Percentiles rank a stretch among this genome's conserved stretches.
Evolutionary conservation across 2,113 vertebrate genomes (phyloP).

Genomic region (Salvelinus sp.): DNA sequence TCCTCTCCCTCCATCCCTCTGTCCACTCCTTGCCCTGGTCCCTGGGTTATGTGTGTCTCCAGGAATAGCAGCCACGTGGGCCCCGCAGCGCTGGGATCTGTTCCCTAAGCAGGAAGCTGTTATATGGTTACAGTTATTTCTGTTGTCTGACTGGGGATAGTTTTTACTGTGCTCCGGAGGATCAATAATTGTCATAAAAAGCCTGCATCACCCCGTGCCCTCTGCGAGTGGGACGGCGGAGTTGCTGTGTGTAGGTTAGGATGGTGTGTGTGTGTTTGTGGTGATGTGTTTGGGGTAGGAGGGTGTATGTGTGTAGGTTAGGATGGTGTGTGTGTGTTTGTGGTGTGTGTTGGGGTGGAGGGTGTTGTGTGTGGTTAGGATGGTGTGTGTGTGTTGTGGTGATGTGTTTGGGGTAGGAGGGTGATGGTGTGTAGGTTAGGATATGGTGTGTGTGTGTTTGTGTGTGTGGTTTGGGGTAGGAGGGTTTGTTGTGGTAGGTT

Average conservation of each 20-base stretch:
- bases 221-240: conserved; percentile 64
- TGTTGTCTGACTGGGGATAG: conserved; percentile 79
- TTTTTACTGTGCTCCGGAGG: conserved; percentile 74
- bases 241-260: conserved; percentile 47
- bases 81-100: conserved; percentile 68
- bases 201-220: conserved; percentile 74
- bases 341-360: conserved; percentile 1
- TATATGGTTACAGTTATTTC: conserved; percentile 84
- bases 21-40: conserved; percentile 9
- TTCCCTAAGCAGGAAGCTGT: conserved; percentile 79
- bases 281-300: not conserved
- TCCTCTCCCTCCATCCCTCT: not conserved
- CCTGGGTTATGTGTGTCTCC: conserved; percentile 38
- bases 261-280: conserved; percentile 8
- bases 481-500: no score
- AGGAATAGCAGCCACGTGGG: conserved; percentile 76
- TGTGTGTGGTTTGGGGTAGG: not conserved
- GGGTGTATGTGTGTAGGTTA: conserved; percentile 2
- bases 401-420: not conserved
- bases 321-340: not conserved
- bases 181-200: conserved; percentile 81
- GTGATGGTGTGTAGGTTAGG: not conserved
- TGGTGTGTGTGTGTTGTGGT: not conserved
- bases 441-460: not conserved
- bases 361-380: conserved; percentile 1